Base-by-base conservation (phyloP, 2,888 invertebrate species). In the Malthinus flaveolus region DNA sequence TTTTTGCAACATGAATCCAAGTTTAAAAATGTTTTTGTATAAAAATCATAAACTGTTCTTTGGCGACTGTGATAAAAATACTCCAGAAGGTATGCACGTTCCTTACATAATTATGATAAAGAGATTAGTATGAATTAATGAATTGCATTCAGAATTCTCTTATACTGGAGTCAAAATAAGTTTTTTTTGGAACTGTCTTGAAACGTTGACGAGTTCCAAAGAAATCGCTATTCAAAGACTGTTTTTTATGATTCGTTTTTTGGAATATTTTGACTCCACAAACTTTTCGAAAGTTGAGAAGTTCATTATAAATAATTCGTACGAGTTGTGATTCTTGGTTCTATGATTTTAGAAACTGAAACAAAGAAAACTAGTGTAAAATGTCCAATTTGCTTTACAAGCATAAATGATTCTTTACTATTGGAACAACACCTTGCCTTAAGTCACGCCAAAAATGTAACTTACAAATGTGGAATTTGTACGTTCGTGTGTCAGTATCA, bases 401-500 rank as follows among this genome's bases (percentile, higher is more conserved):
- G 78, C 42, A 80, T 83, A 23, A 79, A 80, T 63, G 81, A 82
- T 62, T 78, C 81, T 35, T 71, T 80, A 32, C 69, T 81, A 37
- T 72, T 84, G 56, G 83, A 84, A 67, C 81, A 82, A 63, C 85
- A 85, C 71, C 75, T 83, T 49, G 81, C 84, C 3, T 69, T 79
- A 45, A 81, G 81, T 57, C 85, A 85, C 72, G 80, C 82, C 10
- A 80, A 82, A 67, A 83, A 84, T 72, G 81, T 84, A 2, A 82
- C 83, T 3, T 85, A 84, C 66, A 81, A 82, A 67, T 87, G 87
- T 73, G 82, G 82, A 33, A 74, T 85, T 48, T 87, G 87, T 73
- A 80, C 81, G n/a, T 86, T 84, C 73, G 82, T 83, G 44, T 84
- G 84, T 66, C 83, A 83, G 63, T 86, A 85, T 79, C 85, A 85